Evolutionary conservation across 35 echinoderm and acorn worm genomes (phyloP), one percentile per base, ranked within the genome.

Genomic region (Strongylocentrotus purpuratus): DNA sequence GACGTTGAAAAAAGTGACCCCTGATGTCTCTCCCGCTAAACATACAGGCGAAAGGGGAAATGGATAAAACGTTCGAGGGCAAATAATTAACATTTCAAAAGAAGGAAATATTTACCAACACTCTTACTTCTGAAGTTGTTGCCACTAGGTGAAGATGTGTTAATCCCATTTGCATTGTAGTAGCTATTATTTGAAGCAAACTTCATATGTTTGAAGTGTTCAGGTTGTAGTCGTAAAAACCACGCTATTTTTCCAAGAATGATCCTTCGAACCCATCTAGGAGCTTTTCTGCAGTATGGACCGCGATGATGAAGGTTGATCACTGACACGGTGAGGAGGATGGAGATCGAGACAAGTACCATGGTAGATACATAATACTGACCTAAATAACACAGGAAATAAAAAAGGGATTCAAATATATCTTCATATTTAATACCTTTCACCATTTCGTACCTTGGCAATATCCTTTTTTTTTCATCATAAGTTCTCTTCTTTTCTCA

Each of bases 331-430:
- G 97, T 99, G 25, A 99, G 86, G 46, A 97, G 95, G 33, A 99
- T 95, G 33, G 98, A 99, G 18, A 99, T 89, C 11, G 98, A 99
- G 0, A 99, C 97, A 18, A 99, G 94, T 28, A 99, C 71, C 98
- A 99, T 99, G 4, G 98, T 99, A 31, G 97, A 97, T 14, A 96
- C 98, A 85, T 99, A 99, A 86, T 99, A 99, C 85, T 99, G 97
- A 94, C 98, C 98, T 99, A 86, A 5, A 94, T 95, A 28, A 25
- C 4, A 89, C 5, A 89, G 9, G 87, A 9, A 9, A 86, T 8
- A 10, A 86, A 22, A 86, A 86, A 31, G n/a, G 85, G 85, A 33
- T 86, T 86, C 25, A 33, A 12, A 31, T 33, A 11, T 86, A 22
- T 86, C 33, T 86, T 33, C 11, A 32, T 89, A 18, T 35, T 25